These are phyloP conservation scores for Paraplagusia blochii DNA, from an alignment of 2,113 vertebrate species.

Conservation along the genomic window DNA sequence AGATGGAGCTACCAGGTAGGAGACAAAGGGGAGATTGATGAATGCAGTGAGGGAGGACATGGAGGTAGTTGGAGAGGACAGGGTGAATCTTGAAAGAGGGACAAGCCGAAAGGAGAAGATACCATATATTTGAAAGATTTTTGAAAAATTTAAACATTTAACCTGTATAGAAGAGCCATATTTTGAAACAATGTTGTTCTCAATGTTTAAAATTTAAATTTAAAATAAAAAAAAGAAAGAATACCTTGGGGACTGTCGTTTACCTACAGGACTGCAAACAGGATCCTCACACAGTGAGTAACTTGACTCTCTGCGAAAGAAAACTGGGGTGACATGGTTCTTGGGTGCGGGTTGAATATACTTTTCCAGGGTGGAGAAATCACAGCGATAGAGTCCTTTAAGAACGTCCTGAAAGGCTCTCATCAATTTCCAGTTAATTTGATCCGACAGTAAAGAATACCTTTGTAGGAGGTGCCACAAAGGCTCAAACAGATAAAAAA, in stretches of 20 bases:
- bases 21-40: too few species aligned
- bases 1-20: too few species aligned
- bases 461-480: slow-evolving; percentile 92
- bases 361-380: slow-evolving; percentile 86
- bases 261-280: slow-evolving; percentile 83
- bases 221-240: not conserved
- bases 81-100: too few species aligned
- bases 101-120: too few species aligned
- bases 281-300: slow-evolving; percentile 87
- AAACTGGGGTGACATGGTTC: slow-evolving; percentile 81
- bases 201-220: too few species aligned
- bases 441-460: slow-evolving; percentile 71
- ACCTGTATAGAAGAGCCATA: too few species aligned
- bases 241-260: slow-evolving; percentile 85
- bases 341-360: slow-evolving; percentile 84
- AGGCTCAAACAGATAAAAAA: slow-evolving; percentile 96
- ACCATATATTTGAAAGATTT: too few species aligned
- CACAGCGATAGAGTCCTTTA: slow-evolving; percentile 86
- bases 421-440: slow-evolving; percentile 77
- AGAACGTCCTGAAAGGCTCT: slow-evolving; percentile 87
- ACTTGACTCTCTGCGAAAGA: slow-evolving; percentile 92
- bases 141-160: too few species aligned
- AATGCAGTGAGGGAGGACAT: too few species aligned
- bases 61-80: too few species aligned
- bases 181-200: too few species aligned